A percentile compares a stretch with the other conserved stretches of the same genome.
Evolutionary conservation across 2,888 invertebrate genomes (phyloP).

Genomic region (Chymomyza amoena): DNA sequence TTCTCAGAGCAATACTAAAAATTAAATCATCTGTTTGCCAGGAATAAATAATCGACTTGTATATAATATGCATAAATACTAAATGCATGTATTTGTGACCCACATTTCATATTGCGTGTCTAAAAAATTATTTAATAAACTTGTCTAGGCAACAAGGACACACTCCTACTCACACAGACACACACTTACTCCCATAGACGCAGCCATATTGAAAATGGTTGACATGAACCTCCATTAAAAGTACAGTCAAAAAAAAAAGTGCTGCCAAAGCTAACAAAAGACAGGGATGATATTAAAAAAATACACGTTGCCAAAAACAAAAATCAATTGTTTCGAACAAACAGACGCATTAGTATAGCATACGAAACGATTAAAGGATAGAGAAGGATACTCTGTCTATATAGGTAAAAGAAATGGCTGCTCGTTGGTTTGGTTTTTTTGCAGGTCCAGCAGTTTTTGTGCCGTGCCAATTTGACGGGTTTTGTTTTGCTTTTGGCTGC

Average conservation of each 20-base stretch:
- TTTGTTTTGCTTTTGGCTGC: constrained; percentile 46
- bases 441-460: neutral
- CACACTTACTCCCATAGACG: neutral
- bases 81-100: neutral
- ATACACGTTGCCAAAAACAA: constrained; percentile 42
- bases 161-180: neutral
- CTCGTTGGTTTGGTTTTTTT: neutral
- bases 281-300: constrained; percentile 30
- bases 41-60: no score
- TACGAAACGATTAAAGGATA: constrained; percentile 9
- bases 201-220: constrained; percentile 13
- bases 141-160: neutral
- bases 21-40: no score
- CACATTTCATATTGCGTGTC: neutral
- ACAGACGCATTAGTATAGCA: neutral
- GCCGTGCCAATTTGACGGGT: constrained; percentile 41
- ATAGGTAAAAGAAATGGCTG: constrained; percentile 12
- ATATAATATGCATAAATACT: neutral
- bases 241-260: constrained; percentile 10
- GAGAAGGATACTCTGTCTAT: neutral
- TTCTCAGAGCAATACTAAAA: no score
- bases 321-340: constrained; percentile 46
- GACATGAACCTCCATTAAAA: neutral
- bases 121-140: neutral
- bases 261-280: neutral